Base-by-base conservation (phyloP, 2,113 vertebrate genomes). In the Menidia beryllina region DNA sequence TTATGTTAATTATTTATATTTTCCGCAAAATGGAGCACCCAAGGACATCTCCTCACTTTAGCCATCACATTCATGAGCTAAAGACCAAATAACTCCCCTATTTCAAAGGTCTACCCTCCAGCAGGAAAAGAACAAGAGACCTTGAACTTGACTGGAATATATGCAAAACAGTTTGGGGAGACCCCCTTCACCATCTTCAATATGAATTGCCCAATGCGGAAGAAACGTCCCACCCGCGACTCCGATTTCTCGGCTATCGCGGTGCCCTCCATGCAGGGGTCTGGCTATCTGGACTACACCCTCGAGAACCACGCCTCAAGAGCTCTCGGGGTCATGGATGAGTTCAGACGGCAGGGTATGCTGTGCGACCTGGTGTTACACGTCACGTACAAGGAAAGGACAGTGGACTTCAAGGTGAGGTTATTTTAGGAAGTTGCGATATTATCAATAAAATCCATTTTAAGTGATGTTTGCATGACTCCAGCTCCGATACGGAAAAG, bases 361-460 rank as follows among this genome's bases (percentile, higher is more conserved):
- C 61, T 95, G 47, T 95, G 95, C 59, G 95, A 95, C 80, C 77
- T 95, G 60, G 88, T 94, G 39, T 70, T 95, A 0, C 94, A 89
- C 3, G 93, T 94, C 63, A 88, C 75, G 1, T 83, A 93, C 84
- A 94, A 92, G 70, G 94, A 94, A 1, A 86, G 66, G 53, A 85
- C 83, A 0, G 85, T 87, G 19, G 90, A 93, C 75, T 95, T 94
- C 73, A 94, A 94, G 93, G 94, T 94, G 64, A 71, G 8, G 0
- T 4, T 19, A 45, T 19, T 19, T 19, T 3, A 17, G 1, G 4
- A 45, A 19, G 15, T n/a, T 45, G 41, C 30, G 1, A 5, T 10
- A 34, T 34, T 34, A 34, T 34, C 7, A 34, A 48, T 61, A 1
- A 23, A 36, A 8, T 34, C 4, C 2, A n/a, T 26, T 59, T 19